Base-by-base conservation (phyloP, 1,140 invertebrate genomes). In the Eupristina koningsbergeri region DNA sequence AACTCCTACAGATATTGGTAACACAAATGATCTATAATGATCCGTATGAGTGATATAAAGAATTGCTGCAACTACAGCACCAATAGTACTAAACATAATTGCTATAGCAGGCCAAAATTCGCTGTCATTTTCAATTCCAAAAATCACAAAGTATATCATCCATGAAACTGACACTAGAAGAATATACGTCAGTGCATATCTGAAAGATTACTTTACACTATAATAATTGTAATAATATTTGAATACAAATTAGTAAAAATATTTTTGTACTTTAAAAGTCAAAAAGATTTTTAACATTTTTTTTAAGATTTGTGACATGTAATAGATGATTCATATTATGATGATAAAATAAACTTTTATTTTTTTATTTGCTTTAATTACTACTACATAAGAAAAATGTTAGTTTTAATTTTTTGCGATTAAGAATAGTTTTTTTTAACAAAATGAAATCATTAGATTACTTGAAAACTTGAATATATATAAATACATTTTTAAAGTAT, bases 11-110 rank as follows among this genome's bases (percentile, higher is more conserved):
- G 96, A 96, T 78, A 95, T 93, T 67, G 93, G 91, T 75, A 95
- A 90, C 84, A 95, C 94, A 87, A 95, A 95, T 41, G 91, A 89
- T 88, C 94, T 94, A 90, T 96, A 97, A 86, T 94, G 92, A 80
- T 94, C 92, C 50, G 94, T 96, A 90, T 94, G 94, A 11, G 95
- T 96, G 79, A 96, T 88, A 87, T 95, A 93, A n/a, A 96, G 89
- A 86, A 94, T 93, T 61, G 91, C 89, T 80, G 93, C 91, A 39
- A 94, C 92, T 86, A 94, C 92, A 80, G 94, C 87, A 58, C 94
- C 93, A 29, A 95, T 90, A 77, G 91, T 92, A 86, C 92, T 92
- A 88, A 95, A 94, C 87, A 94, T 93, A 85, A 93, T 91, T 89
- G 93, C 94, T 86, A 95, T 92, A 85, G 93, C 93, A 87, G 94